Percentiles rank a stretch among this genome's conserved stretches.
These are phyloP conservation scores for Syngnathus acus DNA, from an alignment of 2,797 vertebrate genomes.

Conservation along the genomic window DNA sequence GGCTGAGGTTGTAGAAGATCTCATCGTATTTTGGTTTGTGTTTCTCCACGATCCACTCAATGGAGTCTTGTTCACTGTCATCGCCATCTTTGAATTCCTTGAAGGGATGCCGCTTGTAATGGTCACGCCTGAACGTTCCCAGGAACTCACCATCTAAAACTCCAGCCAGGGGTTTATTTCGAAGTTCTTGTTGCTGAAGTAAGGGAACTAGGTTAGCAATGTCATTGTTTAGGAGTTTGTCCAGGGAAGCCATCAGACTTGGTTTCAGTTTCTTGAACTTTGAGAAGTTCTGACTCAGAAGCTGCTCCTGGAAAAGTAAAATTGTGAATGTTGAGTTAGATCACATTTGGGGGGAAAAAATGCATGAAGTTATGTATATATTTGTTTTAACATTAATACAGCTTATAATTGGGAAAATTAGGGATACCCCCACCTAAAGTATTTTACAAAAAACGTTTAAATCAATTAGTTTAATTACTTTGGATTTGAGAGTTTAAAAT, in stretches of 20 bases:
- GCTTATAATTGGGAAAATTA: not conserved
- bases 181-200: constrained; percentile 75
- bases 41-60: constrained; percentile 79
- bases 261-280: constrained; percentile 83
- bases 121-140: constrained; percentile 71
- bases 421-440: not conserved
- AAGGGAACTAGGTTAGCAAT: constrained; percentile 82
- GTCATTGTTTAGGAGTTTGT: constrained; percentile 78
- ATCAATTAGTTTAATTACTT: too few species aligned
- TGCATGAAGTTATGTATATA: not conserved
- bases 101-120: constrained; percentile 67
- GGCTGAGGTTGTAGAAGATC: constrained; percentile 85
- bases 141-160: constrained; percentile 79
- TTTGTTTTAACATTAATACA: too few species aligned
- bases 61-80: constrained; percentile 35
- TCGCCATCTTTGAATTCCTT: constrained; percentile 54
- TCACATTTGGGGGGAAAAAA: not conserved
- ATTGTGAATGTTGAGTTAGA: not conserved
- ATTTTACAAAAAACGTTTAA: not conserved
- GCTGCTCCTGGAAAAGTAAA: constrained; percentile 71
- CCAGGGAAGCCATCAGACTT: constrained; percentile 76
- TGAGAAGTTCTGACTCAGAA: constrained; percentile 80
- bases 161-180: constrained; percentile 55
- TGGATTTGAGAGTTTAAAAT: too few species aligned
- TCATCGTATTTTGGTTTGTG: constrained; percentile 88